These are phyloP conservation scores for Cephus pulcher DNA, from an alignment of 2,888 invertebrate species.

Conservation along the genomic window DNA sequence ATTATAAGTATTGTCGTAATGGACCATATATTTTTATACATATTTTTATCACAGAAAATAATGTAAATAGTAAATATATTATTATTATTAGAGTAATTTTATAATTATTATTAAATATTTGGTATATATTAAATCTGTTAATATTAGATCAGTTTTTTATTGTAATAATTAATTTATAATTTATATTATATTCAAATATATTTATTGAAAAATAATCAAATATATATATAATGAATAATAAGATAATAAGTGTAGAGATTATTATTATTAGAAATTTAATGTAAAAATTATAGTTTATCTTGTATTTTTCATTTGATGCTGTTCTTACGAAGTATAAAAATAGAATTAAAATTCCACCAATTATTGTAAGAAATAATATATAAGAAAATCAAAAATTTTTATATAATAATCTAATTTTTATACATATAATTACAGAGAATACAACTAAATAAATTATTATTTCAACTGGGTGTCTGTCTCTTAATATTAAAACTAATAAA, in stretches of 20 bases:
- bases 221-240: too few species aligned
- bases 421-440: conserved; percentile 69
- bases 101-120: conserved; percentile 26
- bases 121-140: conserved; percentile 63
- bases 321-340: conserved; percentile 75
- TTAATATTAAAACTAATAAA: too few species aligned
- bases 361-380: conserved; percentile 73
- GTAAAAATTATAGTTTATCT: too few species aligned
- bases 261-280: too few species aligned
- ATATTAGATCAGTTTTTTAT: conserved; percentile 2
- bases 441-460: conserved; percentile 70
- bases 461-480: conserved; percentile 68
- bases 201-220: too few species aligned
- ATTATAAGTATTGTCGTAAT: conserved; percentile 63
- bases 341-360: conserved; percentile 75
- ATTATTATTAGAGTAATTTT: conserved; percentile 69
- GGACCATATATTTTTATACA: conserved; percentile 71
- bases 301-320: conserved; percentile 71
- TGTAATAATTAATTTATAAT: too few species aligned
- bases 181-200: not conserved
- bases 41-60: conserved; percentile 73
- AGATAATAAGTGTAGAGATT: too few species aligned
- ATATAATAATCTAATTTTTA: conserved; percentile 64
- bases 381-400: conserved; percentile 71
- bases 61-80: conserved; percentile 72